These are phyloP conservation scores for Tridacna gigas DNA, from an alignment of 2,888 invertebrate species.

Conservation along the genomic window DNA sequence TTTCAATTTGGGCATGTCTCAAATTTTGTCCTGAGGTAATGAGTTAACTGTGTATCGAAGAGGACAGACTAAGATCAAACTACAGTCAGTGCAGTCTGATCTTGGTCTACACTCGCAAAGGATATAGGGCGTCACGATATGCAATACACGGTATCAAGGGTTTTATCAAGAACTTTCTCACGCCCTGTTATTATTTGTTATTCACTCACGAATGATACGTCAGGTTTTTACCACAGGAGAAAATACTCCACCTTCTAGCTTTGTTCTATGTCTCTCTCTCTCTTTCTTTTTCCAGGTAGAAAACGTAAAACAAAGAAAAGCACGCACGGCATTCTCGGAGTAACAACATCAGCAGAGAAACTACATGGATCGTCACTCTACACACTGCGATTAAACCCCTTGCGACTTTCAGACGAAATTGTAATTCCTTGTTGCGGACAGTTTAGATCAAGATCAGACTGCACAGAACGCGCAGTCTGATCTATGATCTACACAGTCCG, in stretches of 20 bases:
- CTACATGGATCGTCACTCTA: conserved; percentile 6
- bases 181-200: conserved; percentile 20
- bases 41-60: too few species aligned
- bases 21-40: too few species aligned
- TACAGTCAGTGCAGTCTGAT: too few species aligned
- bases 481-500: too few species aligned
- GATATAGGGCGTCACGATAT: too few species aligned
- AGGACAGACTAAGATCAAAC: too few species aligned
- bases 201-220: not conserved
- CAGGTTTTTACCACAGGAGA: not conserved
- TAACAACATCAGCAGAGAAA: not conserved
- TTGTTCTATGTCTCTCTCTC: not conserved
- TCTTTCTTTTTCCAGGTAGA: conserved; percentile 18
- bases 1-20: too few species aligned
- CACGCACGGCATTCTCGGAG: conserved; percentile 9
- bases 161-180: conserved; percentile 4
- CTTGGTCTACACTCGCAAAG: too few species aligned
- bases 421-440: too few species aligned
- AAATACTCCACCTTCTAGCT: conserved; percentile 12
- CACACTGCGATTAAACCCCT: too few species aligned
- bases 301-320: not conserved
- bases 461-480: not conserved
- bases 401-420: too few species aligned
- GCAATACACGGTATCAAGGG: too few species aligned
- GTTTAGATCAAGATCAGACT: not conserved